Percentiles rank a stretch among this genome's conserved stretches.
Evolutionary conservation across 2,113 vertebrate species (phyloP).

Genomic region (Semnornis frantzii): DNA sequence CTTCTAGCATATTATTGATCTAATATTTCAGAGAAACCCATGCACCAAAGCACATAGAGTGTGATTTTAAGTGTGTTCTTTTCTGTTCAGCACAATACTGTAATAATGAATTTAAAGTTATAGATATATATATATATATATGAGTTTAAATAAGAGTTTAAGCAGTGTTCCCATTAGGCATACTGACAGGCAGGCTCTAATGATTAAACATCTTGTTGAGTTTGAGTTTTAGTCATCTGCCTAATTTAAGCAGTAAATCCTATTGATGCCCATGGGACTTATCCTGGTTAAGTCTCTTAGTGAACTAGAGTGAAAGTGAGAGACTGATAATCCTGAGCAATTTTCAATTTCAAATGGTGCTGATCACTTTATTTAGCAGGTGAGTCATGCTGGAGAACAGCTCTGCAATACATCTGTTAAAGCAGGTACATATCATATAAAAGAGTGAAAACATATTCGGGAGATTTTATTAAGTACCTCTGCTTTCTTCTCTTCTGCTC

Average conservation of each 20-base stretch:
- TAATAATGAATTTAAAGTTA: not conserved
- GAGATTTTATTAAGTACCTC: not conserved
- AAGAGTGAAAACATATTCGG: not conserved
- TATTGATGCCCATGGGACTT: slow-evolving; percentile 17
- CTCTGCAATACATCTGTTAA: not conserved
- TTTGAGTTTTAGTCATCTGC: slow-evolving; percentile 31
- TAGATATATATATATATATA: not conserved
- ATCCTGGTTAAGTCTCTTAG: not conserved
- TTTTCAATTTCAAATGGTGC: not conserved
- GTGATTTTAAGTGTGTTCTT: not conserved
- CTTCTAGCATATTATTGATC: not conserved
- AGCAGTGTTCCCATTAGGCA: not conserved
- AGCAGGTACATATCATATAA: not conserved
- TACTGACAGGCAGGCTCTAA: not conserved
- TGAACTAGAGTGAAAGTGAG: slow-evolving; percentile 15
- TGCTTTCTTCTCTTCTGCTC: not conserved
- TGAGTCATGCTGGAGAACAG: not conserved
- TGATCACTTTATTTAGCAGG: not conserved
- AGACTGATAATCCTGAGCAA: not conserved
- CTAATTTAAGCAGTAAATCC: slow-evolving; percentile 52
- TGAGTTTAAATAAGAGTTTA: slow-evolving; percentile 21
- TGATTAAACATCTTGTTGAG: slow-evolving; percentile 13
- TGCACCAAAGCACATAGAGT: not conserved
- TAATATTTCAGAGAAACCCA: not conserved
- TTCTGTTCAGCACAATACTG: not conserved